Base-by-base conservation (phyloP, 2,113 vertebrate genomes). In the Oenanthe oenanthe region DNA sequence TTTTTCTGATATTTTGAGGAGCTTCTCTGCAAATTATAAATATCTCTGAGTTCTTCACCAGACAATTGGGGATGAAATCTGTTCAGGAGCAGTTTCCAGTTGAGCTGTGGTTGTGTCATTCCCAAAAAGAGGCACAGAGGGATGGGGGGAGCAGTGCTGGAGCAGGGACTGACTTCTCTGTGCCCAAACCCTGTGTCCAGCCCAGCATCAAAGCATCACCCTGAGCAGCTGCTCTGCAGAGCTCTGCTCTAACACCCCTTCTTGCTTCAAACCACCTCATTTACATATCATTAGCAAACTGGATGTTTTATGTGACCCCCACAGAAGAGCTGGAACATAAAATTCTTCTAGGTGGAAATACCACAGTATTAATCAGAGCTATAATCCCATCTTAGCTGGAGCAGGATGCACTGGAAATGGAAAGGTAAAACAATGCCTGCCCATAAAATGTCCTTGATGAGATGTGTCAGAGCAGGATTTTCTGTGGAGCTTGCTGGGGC, bases 221-320 rank as follows among this genome's bases (percentile, higher is more conserved):
- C 63, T 13, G 83, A 78, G 71, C 74, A 5, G 0, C n/a, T 26
- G 1, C 2, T 18, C 63, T 62, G 3, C 51, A n/a, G 32, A 63
- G 7, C 71, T 70, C 9, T 34, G 47, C 13, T 28, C 63, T 63
- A 43, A 42, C 78, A 47, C 43, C 51, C 92, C 74, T 87, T 32
- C 92, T 12, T 40, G 13, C 60, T 62, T 70, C 91, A 71, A 1
- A 47, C 62, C 7, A 2, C 22, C 91, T 90, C 71, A 83, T 88
- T 96, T 85, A 17, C 88, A 76, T 92, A 6, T 85, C 71, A 68
- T 85, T 90, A 95, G 65, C 85, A 67, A 56, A 68, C 38, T 4
- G 13, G 18, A 6, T 62, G 82, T 24, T 90, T 32, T 56, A 36
- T 63, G 40, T 89, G 93, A 90, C 79, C 82, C 90, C 54, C 48